These are phyloP conservation scores for Pseudopodoces humilis DNA, from an alignment of 2,113 vertebrate species.

Conservation along the genomic window DNA sequence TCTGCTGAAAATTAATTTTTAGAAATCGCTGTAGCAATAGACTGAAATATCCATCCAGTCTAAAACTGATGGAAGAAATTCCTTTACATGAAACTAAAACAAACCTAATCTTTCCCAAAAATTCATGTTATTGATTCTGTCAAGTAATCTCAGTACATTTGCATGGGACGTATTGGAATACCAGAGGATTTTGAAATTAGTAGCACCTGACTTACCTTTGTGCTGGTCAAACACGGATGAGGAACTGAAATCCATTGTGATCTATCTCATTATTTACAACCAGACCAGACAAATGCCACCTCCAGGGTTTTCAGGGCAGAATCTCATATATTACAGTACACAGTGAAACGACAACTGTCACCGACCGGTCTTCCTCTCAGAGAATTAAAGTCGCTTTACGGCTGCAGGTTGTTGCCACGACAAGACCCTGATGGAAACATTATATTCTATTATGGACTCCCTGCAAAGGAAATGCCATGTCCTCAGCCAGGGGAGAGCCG, in stretches of 20 bases:
- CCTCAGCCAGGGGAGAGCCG: background rate
- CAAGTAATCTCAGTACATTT: background rate
- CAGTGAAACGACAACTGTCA: background rate
- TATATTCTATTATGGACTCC: background rate
- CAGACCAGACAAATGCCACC: constrained; percentile 32
- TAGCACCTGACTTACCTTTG: constrained; percentile 79
- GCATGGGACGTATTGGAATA: background rate
- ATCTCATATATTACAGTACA: constrained; percentile 1
- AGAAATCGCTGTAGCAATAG: background rate
- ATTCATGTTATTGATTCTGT: background rate
- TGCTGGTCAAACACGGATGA: constrained; percentile 86
- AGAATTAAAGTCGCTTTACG: constrained; percentile 26
- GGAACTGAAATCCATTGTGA: constrained; percentile 85
- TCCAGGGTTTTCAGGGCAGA: constrained; percentile 32
- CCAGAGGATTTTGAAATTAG: constrained; percentile 2
- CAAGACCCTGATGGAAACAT: background rate
- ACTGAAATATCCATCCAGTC: background rate
- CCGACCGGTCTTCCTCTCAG: background rate
- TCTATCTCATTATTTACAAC: constrained; percentile 55
- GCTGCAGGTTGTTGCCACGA: constrained; percentile 51
- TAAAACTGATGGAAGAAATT: background rate
- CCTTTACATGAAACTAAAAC: background rate
- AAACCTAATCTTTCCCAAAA: background rate
- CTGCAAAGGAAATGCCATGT: background rate
- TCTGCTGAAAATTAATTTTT: background rate